A percentile compares a stretch with the other conserved stretches of the same genome.
These are phyloP conservation scores for Tortricodes alternella DNA, from an alignment of 2,888 invertebrate species.

Conservation along the genomic window DNA sequence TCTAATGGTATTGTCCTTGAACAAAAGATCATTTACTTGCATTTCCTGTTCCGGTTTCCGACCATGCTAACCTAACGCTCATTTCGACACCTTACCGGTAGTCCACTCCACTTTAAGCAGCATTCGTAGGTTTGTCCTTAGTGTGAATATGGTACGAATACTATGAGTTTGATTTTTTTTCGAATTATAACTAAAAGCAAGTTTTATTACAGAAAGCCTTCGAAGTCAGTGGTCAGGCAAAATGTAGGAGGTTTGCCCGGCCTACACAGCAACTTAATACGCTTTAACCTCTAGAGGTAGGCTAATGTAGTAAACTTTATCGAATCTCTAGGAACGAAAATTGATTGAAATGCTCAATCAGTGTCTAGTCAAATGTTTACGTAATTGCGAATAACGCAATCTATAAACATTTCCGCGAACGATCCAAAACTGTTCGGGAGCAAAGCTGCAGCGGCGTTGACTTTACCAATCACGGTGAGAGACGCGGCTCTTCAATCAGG, in stretches of 20 bases:
- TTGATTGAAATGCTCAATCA: slow-evolving; percentile 19
- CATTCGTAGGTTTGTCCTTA: no score
- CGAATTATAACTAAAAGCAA: no score
- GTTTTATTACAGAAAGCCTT: no score
- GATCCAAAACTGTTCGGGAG: slow-evolving; percentile 11
- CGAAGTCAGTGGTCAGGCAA: no score
- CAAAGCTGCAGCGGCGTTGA: slow-evolving; percentile 25
- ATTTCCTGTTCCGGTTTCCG: slow-evolving; percentile 42
- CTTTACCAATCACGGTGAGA: slow-evolving; percentile 38
- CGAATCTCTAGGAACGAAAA: background rate
- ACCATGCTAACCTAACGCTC: slow-evolving; percentile 30
- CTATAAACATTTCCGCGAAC: slow-evolving; percentile 22
- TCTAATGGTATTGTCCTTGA: slow-evolving; percentile 65
- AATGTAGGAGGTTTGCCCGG: no score
- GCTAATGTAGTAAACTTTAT: background rate
- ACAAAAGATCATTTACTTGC: slow-evolving; percentile 51
- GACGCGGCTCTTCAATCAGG: slow-evolving; percentile 43
- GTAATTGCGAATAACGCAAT: slow-evolving; percentile 20
- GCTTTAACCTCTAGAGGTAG: background rate
- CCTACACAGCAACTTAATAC: background rate
- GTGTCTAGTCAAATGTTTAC: slow-evolving; percentile 24
- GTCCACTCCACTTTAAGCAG: background rate
- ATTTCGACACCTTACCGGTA: slow-evolving; percentile 21
- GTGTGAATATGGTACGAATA: no score
- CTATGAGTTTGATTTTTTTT: no score